phyloP scores from a whole-genome alignment of 1,140 invertebrate genomes.

The Saccostrea echinata region DNA sequence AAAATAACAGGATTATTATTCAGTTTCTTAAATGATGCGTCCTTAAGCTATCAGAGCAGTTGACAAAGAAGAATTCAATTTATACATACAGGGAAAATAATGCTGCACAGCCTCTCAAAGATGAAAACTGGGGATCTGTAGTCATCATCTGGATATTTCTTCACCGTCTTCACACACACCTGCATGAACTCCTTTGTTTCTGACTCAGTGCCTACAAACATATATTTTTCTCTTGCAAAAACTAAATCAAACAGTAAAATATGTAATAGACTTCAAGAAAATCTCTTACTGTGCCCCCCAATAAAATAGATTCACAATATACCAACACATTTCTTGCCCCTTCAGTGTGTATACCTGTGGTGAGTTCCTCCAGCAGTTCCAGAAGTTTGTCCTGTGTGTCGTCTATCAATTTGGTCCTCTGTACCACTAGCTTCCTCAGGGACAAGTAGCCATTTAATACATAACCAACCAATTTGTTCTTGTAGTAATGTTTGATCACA shows the following conservation, averaged over 20 bases:
- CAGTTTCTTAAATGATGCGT: too few relatives aligned
- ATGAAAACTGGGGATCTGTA: slow-evolving; percentile 96
- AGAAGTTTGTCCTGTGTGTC: slow-evolving; percentile 97
- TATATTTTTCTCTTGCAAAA: neutral
- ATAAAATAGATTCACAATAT: neutral
- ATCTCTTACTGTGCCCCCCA: too few relatives aligned
- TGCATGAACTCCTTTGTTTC: slow-evolving; percentile 98
- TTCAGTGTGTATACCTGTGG: slow-evolving; percentile 84
- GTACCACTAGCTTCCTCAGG: slow-evolving; percentile 93
- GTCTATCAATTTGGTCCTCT: slow-evolving; percentile 95
- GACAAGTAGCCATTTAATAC: slow-evolving; percentile 96
- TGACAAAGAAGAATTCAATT: neutral
- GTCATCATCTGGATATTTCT: slow-evolving; percentile 95
- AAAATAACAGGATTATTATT: neutral
- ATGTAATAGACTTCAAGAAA: neutral
- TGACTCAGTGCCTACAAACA: slow-evolving; percentile 89
- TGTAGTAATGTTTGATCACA: slow-evolving; percentile 92
- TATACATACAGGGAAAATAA: slow-evolving; percentile 90
- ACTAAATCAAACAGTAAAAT: neutral
- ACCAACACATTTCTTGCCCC: neutral
- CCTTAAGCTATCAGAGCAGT: too few relatives aligned
- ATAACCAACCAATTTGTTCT: slow-evolving; percentile 91
- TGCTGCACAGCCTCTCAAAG: slow-evolving; percentile 97
- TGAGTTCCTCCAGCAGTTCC: slow-evolving; percentile 97
- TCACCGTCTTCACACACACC: slow-evolving; percentile 96